Conservation (phyloP, 2,888 invertebrate genomes). For the Sycophila texana region DNA sequence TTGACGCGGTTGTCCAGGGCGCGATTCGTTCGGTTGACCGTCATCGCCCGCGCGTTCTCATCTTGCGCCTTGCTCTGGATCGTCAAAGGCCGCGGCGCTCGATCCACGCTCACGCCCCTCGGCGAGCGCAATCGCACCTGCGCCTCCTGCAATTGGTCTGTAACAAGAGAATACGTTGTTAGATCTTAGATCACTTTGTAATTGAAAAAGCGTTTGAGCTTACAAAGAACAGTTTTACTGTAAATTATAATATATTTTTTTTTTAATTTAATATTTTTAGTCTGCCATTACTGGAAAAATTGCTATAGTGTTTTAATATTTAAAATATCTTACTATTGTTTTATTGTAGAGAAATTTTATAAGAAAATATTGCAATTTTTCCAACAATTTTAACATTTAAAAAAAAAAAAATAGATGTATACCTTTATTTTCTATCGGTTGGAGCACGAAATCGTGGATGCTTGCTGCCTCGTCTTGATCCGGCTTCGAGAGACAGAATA, state of each 20-base stretch:
- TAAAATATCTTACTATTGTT: too few relatives aligned
- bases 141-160: constrained; percentile 15
- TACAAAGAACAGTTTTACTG: too few relatives aligned
- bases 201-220: too few relatives aligned
- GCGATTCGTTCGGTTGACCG: neutral
- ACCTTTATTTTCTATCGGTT: neutral
- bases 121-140: neutral
- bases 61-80: constrained; percentile 2
- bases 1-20: constrained; percentile 23
- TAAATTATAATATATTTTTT: too few relatives aligned
- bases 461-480: neutral
- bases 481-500: neutral
- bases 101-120: neutral
- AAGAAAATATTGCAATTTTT: too few relatives aligned
- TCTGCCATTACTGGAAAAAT: too few relatives aligned
- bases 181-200: too few relatives aligned
- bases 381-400: neutral
- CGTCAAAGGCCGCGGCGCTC: neutral
- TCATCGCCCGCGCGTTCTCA: neutral
- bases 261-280: too few relatives aligned
- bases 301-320: too few relatives aligned
- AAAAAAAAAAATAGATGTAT: too few relatives aligned
- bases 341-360: too few relatives aligned
- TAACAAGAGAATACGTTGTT: neutral
- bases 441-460: neutral